Evolutionary conservation across 92 coral and sea anemone species (phyloP), one percentile per base, ranked within the genome.

Genomic region (Meandrina meandrites): DNA sequence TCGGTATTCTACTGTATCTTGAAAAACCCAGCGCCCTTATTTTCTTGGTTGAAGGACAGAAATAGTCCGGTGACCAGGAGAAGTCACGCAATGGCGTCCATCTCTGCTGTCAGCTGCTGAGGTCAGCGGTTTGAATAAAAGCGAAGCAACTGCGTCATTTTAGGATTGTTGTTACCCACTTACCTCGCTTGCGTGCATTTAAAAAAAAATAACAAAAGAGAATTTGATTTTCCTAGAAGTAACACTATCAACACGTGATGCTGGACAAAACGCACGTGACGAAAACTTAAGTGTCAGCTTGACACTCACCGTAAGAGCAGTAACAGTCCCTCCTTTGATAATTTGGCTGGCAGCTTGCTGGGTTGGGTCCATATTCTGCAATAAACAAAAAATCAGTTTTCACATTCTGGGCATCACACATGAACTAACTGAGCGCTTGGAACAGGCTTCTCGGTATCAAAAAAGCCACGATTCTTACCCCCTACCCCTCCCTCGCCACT

Each of bases 321-420:
- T 95, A n/a, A 97, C 98, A 8, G 97, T 93, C 86, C 96, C 98
- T 42, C 99, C 99, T 82, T 97, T 97, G 91, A 97, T 95, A 27
- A 97, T 97, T 87, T 97, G 98, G 79, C 97, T 97, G 48, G 99
- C 98, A 45, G 99, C 99, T 90, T 97, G 99, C 88, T 97, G 99
- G 31, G 99, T 97, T 51, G 96, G 96, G 82, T 97, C 99, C 80
- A 97, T 88, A 74, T 92, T 97, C 99, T 97, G 80, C 5, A 82
- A 73, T 14, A 45, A 53, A 64, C 51, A n/a, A 54, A 21, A 35
- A 72, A 83, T 71, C 17, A 42, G 7, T 28, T 13, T 13, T 32
- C 14, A 14, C 12, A 60, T 27, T 22, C 24, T 24, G 2, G 1
- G 2, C 11, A 36, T 16, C 12, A 71, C 24, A 15, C 75, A 31